Percentiles rank a stretch among this genome's conserved stretches.
phyloP scores from a whole-genome alignment of 2,888 invertebrate genomes.

The Myopa testacea region DNA sequence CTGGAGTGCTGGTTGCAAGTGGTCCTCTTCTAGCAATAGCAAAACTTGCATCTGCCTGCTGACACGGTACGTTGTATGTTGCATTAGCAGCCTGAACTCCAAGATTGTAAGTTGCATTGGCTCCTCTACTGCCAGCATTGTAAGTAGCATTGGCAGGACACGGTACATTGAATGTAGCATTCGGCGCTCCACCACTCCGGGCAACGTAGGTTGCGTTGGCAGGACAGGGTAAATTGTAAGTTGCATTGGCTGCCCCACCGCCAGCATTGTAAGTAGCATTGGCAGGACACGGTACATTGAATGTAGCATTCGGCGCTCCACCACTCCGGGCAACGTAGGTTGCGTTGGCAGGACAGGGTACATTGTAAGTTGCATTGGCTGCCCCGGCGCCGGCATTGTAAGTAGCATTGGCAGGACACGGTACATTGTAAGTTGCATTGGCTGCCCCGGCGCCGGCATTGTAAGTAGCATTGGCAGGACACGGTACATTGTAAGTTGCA shows the following conservation, averaged over 20 bases:
- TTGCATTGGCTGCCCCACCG: slow-evolving; percentile 11
- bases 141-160: neutral
- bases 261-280: neutral
- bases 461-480: neutral
- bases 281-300: neutral
- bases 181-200: too few relatives aligned
- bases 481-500: neutral
- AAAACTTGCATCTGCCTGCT: too few relatives aligned
- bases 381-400: neutral
- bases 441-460: too few relatives aligned
- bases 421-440: neutral
- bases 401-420: neutral
- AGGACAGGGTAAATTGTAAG: neutral
- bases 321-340: too few relatives aligned
- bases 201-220: neutral
- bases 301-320: too few relatives aligned
- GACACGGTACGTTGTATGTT: too few relatives aligned
- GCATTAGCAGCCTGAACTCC: too few relatives aligned
- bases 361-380: neutral
- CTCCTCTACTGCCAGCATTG: neutral
- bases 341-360: neutral
- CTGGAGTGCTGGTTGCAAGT: too few relatives aligned
- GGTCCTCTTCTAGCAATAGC: too few relatives aligned
- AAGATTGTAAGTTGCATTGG: neutral
- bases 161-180: too few relatives aligned